Percentiles rank a stretch among this genome's conserved stretches.
Evolutionary conservation across 2,888 invertebrate genomes (phyloP).

Genomic region (Drosophila picticornis): DNA sequence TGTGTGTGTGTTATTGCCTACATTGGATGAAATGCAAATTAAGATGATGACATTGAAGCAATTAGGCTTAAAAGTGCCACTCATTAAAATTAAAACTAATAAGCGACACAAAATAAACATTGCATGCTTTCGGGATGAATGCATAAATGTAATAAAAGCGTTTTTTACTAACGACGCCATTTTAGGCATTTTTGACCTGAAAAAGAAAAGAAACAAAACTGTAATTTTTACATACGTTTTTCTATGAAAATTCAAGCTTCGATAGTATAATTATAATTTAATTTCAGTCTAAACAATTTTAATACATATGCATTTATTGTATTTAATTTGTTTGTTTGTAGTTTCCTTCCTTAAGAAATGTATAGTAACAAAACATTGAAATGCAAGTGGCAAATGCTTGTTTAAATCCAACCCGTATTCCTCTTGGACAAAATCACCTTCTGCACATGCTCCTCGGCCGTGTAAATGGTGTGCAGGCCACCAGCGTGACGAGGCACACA

Average conservation of each 20-base stretch:
- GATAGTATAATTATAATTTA: no score
- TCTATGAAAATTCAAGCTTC: not conserved
- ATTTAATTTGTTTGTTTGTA: not conserved
- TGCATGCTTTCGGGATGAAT: constrained; percentile 29
- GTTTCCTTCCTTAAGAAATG: no score
- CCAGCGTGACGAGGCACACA: constrained; percentile 89
- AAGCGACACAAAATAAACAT: not conserved
- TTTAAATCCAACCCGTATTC: constrained; percentile 63
- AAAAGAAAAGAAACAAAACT: not conserved
- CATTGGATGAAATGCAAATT: constrained; percentile 32
- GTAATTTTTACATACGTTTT: not conserved
- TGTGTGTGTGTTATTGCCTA: not conserved
- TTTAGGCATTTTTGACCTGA: not conserved
- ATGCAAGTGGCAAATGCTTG: not conserved
- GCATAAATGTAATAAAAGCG: not conserved
- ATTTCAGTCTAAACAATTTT: not conserved
- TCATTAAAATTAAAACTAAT: constrained; percentile 10
- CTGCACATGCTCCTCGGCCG: constrained; percentile 89
- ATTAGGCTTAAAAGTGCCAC: constrained; percentile 12
- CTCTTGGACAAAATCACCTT: constrained; percentile 73
- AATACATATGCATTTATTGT: not conserved
- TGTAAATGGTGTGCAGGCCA: constrained; percentile 91
- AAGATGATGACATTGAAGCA: constrained; percentile 25
- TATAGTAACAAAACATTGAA: not conserved
- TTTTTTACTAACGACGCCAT: not conserved